Conservation (phyloP, 1,140 invertebrate genomes). For the Arion vulgaris region DNA sequence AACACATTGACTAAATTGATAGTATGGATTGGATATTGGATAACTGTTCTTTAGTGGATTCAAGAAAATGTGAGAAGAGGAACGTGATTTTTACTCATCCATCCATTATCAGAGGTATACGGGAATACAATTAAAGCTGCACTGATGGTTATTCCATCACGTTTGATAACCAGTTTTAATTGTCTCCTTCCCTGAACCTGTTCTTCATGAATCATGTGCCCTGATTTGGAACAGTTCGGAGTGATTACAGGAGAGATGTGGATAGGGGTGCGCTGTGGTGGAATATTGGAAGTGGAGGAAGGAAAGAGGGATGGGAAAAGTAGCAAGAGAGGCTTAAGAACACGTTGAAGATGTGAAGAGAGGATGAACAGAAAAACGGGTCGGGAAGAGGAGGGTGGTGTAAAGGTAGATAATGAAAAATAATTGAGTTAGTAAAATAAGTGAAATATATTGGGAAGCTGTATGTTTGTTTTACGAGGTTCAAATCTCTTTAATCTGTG, state of each 20-base stretch:
- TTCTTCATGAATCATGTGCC: background rate
- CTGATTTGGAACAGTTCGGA: background rate
- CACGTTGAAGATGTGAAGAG: background rate
- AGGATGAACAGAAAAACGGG: background rate
- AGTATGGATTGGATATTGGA: too few relatives aligned
- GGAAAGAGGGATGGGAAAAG: background rate
- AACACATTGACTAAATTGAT: too few relatives aligned
- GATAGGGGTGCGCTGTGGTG: background rate
- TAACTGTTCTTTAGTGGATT: too few relatives aligned
- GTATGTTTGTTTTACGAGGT: too few relatives aligned
- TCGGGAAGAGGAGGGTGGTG: background rate
- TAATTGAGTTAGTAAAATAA: too few relatives aligned
- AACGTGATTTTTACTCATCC: background rate
- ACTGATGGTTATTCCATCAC: background rate
- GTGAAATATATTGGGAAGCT: too few relatives aligned
- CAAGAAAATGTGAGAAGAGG: background rate
- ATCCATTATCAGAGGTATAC: background rate
- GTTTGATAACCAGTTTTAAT: conserved; percentile 5
- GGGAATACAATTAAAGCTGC: background rate
- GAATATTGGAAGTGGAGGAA: background rate
- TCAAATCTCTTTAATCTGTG: too few relatives aligned
- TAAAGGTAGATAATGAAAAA: too few relatives aligned
- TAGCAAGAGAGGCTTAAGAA: background rate
- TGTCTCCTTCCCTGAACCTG: background rate
- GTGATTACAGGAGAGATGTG: background rate